Percentiles rank a stretch among this genome's conserved stretches.
phyloP scores from a whole-genome alignment of 2,113 vertebrate species.

The Pelodiscus sinensis region DNA sequence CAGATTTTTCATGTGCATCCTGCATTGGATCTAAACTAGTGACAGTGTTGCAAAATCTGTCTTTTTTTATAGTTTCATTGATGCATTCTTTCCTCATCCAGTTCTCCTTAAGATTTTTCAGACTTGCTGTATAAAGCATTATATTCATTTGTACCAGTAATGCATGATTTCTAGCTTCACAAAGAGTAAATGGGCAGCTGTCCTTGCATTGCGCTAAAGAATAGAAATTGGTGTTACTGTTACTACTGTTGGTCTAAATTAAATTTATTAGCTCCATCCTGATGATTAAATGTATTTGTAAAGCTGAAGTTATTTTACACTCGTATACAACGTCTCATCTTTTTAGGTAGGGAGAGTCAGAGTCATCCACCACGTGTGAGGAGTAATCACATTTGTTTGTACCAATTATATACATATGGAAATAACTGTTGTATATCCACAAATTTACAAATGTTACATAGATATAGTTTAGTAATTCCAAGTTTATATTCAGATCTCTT shows the following conservation, averaged over 20 bases:
- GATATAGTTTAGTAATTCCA: too few relatives aligned
- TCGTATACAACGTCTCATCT: rapidly evolving
- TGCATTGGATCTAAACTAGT: background rate
- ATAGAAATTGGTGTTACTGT: background rate
- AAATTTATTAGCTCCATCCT: background rate
- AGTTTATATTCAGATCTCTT: background rate
- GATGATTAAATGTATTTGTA: background rate
- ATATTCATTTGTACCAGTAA: background rate
- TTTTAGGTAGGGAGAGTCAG: too few relatives aligned
- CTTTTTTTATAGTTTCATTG: background rate
- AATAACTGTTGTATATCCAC: too few relatives aligned
- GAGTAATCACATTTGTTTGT: too few relatives aligned
- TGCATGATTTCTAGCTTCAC: background rate
- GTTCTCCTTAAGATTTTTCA: background rate
- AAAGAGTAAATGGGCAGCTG: background rate
- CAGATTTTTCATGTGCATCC: background rate
- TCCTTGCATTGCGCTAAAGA: background rate
- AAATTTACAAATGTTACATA: too few relatives aligned
- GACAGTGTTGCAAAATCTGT: background rate
- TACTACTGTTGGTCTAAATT: background rate
- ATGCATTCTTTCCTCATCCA: background rate
- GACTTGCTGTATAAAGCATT: background rate
- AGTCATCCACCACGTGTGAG: too few relatives aligned
- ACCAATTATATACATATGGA: too few relatives aligned
- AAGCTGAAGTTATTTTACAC: background rate